Evolutionary conservation across 2,888 invertebrate species (phyloP), one percentile per base, ranked within the genome.

Genomic region (Campopleginae sp.): DNA sequence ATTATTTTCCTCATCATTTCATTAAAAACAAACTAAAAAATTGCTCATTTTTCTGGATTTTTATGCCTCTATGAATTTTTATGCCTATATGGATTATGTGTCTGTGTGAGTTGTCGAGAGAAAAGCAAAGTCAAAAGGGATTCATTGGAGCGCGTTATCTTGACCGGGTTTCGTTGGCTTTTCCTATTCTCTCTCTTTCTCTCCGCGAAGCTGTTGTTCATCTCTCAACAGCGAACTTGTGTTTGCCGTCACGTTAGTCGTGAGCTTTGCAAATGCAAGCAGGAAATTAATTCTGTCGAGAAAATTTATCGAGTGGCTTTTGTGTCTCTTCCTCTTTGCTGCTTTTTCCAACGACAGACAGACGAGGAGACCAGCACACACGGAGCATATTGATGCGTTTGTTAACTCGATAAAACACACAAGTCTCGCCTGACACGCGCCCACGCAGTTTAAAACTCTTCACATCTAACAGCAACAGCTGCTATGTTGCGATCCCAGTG

Each of bases 241-340:
- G 82, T 77, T 85, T 71, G 38, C 66, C 72, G 66, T 68, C 85
- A 61, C 79, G 80, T 79, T 76, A 72, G 44, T 82, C 38, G 54
- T 31, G 58, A 72, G 72, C 72, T 76, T 79, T 71, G 80, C 61
- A 80, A 80, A 82, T 77, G 74, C 80, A 54, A 72, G 46, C 85
- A 82, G 85, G 85, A 85, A 85, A 85, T 85, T 80, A 85, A 85
- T 85, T 85, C 85, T 82, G 82, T 85, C 82, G 80, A 68, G 58
- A 80, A 72, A 76, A 72, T 82, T 77, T 77, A 85, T 85, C 85
- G 82, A 80, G 63, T 54, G 72, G 72, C 68, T 51, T 44, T 42
- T 66, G 74, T 68, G 58, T 48, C n/a, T 72, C 74, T 66, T 23
- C 58, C 2, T 46, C 33, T 2, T 19, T 38, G 23, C 10, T 46